These are phyloP conservation scores for Pagetopsis macropterus DNA, from an alignment of 2,797 vertebrate species.

Conservation along the genomic window DNA sequence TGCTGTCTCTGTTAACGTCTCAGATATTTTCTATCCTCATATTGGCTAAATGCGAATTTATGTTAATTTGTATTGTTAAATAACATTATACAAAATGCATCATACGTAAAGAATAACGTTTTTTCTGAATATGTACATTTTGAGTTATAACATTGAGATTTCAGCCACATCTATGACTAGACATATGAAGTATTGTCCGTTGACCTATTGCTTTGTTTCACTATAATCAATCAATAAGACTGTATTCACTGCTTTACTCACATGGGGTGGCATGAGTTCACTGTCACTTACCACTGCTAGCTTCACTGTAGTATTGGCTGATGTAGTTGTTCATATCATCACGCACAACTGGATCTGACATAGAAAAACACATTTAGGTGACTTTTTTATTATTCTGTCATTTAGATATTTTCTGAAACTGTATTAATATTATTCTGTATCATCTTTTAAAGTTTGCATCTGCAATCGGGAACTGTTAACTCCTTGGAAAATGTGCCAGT, in stretches of 20 bases:
- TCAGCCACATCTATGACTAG: neutral
- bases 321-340: slow-evolving; percentile 99
- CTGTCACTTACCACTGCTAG: slow-evolving; percentile 90
- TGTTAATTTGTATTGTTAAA: neutral
- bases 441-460: neutral
- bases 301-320: slow-evolving; percentile 94
- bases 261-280: neutral
- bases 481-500: neutral
- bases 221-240: neutral
- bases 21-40: neutral
- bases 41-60: neutral
- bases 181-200: neutral
- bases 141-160: neutral
- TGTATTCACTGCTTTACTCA: neutral
- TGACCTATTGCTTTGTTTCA: neutral
- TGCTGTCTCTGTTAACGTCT: neutral
- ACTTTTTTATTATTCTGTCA: too few species aligned
- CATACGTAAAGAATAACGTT: neutral
- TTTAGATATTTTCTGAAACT: too few species aligned
- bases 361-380: neutral
- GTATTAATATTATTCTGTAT: neutral
- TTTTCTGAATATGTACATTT: neutral
- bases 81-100: neutral
- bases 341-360: slow-evolving; percentile 84
- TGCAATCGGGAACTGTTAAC: neutral